phyloP scores from a whole-genome alignment of 2,888 invertebrate species.

The Toxonevra muliebris region DNA sequence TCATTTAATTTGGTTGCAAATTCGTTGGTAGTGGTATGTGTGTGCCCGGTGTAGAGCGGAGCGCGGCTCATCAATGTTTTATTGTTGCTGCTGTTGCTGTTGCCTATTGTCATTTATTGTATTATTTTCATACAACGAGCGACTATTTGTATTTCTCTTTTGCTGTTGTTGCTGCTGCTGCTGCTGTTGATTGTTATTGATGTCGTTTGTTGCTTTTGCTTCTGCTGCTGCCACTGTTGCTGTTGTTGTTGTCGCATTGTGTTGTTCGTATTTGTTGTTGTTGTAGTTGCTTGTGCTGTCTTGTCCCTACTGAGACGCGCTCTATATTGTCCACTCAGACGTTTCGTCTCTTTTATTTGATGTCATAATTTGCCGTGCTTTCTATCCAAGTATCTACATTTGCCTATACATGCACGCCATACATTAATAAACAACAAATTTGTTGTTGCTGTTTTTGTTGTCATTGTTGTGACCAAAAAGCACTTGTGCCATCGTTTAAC shows the following conservation, averaged over 20 bases:
- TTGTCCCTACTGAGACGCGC: too few species aligned
- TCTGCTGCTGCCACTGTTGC: background rate
- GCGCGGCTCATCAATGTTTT: too few species aligned
- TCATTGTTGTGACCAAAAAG: slow-evolving; percentile 15
- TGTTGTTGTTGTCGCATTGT: background rate
- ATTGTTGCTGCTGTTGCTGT: background rate
- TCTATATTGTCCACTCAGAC: slow-evolving; percentile 15
- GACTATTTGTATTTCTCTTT: background rate
- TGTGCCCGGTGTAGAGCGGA: background rate
- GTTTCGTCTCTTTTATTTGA: background rate
- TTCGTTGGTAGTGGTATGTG: slow-evolving; percentile 9
- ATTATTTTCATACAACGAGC: background rate
- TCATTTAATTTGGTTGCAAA: slow-evolving; percentile 26
- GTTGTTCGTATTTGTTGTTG: slow-evolving; percentile 8
- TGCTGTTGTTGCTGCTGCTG: background rate
- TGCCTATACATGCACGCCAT: too few species aligned
- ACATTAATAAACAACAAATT: background rate
- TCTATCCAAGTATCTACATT: background rate
- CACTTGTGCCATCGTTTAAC: slow-evolving; percentile 17
- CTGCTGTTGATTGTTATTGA: background rate
- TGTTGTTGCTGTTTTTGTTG: background rate
- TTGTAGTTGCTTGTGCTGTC: too few species aligned
- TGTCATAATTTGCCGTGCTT: background rate
- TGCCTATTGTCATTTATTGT: background rate
- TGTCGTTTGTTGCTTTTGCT: slow-evolving; percentile 3